Evolutionary conservation across 2,113 vertebrate species (phyloP).

Genomic region (Tragelaphus imberbis): DNA sequence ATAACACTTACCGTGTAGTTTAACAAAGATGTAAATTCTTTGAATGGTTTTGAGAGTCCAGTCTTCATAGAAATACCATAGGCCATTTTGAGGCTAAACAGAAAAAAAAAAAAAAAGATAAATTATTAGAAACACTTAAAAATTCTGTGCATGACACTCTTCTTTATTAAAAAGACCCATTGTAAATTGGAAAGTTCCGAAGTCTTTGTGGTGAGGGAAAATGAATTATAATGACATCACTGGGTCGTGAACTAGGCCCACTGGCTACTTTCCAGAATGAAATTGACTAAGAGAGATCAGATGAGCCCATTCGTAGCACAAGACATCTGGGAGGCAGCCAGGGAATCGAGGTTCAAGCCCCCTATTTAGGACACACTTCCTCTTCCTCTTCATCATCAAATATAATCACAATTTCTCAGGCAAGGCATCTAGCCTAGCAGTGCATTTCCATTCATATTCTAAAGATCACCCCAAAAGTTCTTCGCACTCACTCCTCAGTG

Average conservation of each 20-base stretch:
- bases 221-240: constrained; percentile 87
- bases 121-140: constrained; percentile 83
- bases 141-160: constrained; percentile 81
- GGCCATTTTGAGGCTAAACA: constrained; percentile 73
- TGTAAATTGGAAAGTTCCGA: constrained; percentile 85
- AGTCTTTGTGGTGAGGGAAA: constrained; percentile 80
- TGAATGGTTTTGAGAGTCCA: constrained; percentile 71
- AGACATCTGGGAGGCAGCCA: constrained; percentile 81
- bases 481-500: not conserved
- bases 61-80: constrained; percentile 59
- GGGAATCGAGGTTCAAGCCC: constrained; percentile 80
- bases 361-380: constrained; percentile 78
- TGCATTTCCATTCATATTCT: constrained; percentile 54
- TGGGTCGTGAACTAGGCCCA: constrained; percentile 82
- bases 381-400: constrained; percentile 76
- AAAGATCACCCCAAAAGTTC: constrained; percentile 69
- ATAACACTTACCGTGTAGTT: constrained; percentile 68
- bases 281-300: constrained; percentile 84
- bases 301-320: constrained; percentile 78
- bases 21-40: constrained; percentile 73
- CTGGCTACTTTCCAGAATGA: constrained; percentile 84
- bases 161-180: constrained; percentile 84
- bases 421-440: constrained; percentile 53
- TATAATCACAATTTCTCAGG: constrained; percentile 70
- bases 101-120: constrained; percentile 67